These are phyloP conservation scores for Onchidella celtica DNA, from an alignment of 2,888 invertebrate species.

Conservation along the genomic window DNA sequence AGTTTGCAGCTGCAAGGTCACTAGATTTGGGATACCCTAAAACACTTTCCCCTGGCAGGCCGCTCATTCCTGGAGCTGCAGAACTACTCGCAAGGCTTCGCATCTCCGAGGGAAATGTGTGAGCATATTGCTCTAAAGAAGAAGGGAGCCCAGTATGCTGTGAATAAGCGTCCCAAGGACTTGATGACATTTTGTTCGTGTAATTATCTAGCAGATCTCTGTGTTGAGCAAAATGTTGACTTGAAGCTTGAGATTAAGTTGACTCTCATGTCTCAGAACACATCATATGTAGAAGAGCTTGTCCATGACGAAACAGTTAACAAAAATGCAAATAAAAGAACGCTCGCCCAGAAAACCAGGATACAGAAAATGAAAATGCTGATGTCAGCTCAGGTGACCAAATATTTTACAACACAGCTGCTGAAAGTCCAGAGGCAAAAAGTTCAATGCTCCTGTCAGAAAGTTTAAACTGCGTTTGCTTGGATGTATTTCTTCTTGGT, in stretches of 20 bases:
- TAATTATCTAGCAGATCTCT: not conserved
- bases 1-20: slow-evolving; percentile 42
- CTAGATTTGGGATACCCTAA: slow-evolving; percentile 44
- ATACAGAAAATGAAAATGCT: not conserved
- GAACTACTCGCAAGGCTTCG: slow-evolving; percentile 34
- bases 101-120: slow-evolving; percentile 42
- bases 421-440: slow-evolving; percentile 73
- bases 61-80: slow-evolving; percentile 38
- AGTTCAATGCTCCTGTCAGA: slow-evolving; percentile 69
- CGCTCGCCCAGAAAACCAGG: not conserved
- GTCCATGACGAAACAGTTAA: not conserved
- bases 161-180: slow-evolving; percentile 49
- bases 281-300: not conserved
- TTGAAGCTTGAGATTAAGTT: not conserved
- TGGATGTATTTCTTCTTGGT: slow-evolving; percentile 27
- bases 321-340: not conserved
- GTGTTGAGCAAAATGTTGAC: not conserved
- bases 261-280: not conserved
- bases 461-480: slow-evolving; percentile 67
- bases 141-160: slow-evolving; percentile 44
- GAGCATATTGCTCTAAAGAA: slow-evolving; percentile 43
- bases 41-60: slow-evolving; percentile 35
- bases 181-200: slow-evolving; percentile 17
- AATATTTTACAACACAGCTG: slow-evolving; percentile 72
- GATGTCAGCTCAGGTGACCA: no score